A percentile compares a stretch with the other conserved stretches of the same genome.
Evolutionary conservation across 1,140 invertebrate species (phyloP).

Genomic region (Coenobita brevimanus): DNA sequence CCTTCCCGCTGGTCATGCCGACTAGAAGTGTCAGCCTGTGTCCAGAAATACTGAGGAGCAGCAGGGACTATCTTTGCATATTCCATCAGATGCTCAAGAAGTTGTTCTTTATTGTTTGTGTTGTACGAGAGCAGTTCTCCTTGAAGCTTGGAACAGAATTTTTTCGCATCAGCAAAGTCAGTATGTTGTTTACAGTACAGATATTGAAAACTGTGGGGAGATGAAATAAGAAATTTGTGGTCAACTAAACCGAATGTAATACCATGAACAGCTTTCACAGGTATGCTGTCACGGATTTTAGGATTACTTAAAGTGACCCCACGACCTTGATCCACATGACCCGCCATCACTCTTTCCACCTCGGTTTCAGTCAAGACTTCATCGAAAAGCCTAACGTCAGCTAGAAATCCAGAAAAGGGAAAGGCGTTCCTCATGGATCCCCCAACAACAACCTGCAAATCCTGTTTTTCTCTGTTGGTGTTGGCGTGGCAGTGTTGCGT

Average conservation of each 20-base stretch:
- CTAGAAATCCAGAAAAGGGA: conserved; percentile 35
- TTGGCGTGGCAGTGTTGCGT: neutral
- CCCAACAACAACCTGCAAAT: neutral
- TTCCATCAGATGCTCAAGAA: neutral
- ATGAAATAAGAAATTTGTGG: neutral
- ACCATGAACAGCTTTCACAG: neutral
- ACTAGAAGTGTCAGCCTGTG: neutral
- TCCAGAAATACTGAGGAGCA: neutral
- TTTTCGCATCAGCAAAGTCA: neutral
- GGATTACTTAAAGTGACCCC: neutral
- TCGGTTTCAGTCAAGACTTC: neutral
- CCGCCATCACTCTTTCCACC: neutral
- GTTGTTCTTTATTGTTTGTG: neutral
- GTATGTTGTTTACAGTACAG: conserved; percentile 17
- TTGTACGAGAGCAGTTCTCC: neutral
- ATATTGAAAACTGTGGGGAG: neutral
- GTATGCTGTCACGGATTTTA: too few relatives aligned
- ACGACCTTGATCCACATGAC: too few relatives aligned
- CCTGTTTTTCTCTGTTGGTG: neutral
- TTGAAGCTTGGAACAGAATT: conserved; percentile 10
- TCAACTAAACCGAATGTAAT: neutral
- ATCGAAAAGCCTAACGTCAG: conserved; percentile 25
- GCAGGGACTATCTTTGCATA: neutral
- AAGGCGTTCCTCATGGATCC: neutral
- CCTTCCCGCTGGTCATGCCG: neutral